These are phyloP conservation scores for Drosophila ironensis DNA, from an alignment of 1,140 invertebrate genomes.

Conservation along the genomic window DNA sequence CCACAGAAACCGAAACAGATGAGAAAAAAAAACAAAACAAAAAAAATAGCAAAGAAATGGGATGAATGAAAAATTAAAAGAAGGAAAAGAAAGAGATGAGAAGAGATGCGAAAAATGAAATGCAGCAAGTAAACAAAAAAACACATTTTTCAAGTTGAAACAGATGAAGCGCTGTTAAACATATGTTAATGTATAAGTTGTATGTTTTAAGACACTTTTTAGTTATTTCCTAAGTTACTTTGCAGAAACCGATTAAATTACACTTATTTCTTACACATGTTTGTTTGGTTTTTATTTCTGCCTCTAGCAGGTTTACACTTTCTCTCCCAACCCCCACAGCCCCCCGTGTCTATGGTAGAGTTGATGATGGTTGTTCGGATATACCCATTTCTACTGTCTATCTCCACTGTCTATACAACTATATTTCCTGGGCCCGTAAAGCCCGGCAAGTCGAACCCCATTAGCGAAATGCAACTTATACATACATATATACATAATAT, in stretches of 20 bases:
- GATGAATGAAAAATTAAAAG: neutral
- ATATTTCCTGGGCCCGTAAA: constrained; percentile 26
- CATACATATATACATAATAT: constrained; percentile 72
- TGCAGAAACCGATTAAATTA: constrained; percentile 76
- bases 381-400: constrained; percentile 25
- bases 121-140: constrained; percentile 54
- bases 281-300: constrained; percentile 26
- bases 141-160: constrained; percentile 62
- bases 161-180: constrained; percentile 70
- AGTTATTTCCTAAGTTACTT: constrained; percentile 77
- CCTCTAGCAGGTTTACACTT: neutral
- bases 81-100: constrained; percentile 21
- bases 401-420: constrained; percentile 33
- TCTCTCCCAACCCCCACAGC: neutral
- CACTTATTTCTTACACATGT: constrained; percentile 63
- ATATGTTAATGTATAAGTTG: constrained; percentile 57
- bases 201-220: constrained; percentile 75
- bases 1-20: constrained; percentile 9
- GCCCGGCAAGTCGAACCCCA: constrained; percentile 29
- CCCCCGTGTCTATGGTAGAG: constrained; percentile 25
- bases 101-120: too few species aligned
- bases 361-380: constrained; percentile 20
- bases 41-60: constrained; percentile 1
- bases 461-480: constrained; percentile 73
- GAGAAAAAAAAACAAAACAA: constrained; percentile 5